phyloP scores from a whole-genome alignment of 2,888 invertebrate species.

The Digitonthophagus gazella region DNA sequence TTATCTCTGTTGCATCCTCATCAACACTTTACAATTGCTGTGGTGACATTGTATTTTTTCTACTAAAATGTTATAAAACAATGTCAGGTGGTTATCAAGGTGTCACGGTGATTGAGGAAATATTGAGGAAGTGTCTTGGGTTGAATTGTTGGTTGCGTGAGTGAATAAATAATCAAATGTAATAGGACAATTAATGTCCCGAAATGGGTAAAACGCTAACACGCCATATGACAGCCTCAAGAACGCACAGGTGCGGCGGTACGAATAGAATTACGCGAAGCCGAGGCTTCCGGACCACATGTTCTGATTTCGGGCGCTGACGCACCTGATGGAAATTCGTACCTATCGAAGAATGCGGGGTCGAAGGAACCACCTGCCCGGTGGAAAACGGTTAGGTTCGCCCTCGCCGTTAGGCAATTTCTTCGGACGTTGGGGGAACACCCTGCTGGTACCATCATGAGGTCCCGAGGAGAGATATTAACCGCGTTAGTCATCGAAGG shows the following conservation, averaged over 20 bases:
- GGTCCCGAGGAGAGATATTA: not conserved
- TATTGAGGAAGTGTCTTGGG: too few relatives aligned
- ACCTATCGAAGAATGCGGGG: not conserved
- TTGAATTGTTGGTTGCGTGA: too few relatives aligned
- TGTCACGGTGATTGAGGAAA: not conserved
- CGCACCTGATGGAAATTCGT: not conserved
- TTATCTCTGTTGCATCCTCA: too few relatives aligned
- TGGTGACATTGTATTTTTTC: too few relatives aligned
- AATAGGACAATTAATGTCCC: not conserved
- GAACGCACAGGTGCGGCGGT: slow-evolving; percentile 16
- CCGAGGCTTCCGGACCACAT: not conserved
- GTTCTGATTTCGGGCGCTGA: not conserved
- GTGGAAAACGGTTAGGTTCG: not conserved
- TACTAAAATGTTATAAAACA: too few relatives aligned
- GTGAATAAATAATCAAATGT: not conserved
- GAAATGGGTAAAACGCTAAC: slow-evolving; percentile 18
- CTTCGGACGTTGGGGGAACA: not conserved
- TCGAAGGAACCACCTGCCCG: not conserved
- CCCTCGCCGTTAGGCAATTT: not conserved
- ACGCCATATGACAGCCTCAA: slow-evolving; percentile 25
- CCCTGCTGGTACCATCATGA: not conserved
- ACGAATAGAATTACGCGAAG: not conserved
- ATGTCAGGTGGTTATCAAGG: not conserved
- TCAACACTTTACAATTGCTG: too few relatives aligned
- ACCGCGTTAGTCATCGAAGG: not conserved